Percentiles rank a stretch among this genome's conserved stretches.
Evolutionary conservation across 2,113 vertebrate species (phyloP).

Genomic region (Mixornis gularis): DNA sequence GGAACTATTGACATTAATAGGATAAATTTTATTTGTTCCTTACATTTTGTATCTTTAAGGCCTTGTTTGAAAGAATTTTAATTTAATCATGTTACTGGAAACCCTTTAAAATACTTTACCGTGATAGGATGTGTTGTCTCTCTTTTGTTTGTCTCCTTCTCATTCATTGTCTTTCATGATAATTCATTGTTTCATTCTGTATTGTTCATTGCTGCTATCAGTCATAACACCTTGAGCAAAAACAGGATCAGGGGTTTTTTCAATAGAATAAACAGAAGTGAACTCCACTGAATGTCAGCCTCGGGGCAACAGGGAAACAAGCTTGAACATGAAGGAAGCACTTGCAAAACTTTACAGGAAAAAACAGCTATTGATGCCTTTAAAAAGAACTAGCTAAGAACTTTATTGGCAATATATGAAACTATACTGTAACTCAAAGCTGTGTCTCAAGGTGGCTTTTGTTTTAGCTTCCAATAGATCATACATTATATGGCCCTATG

Average conservation of each 20-base stretch:
- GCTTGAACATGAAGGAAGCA: neutral
- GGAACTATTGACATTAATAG: neutral
- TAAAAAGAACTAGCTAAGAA: neutral
- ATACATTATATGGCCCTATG: neutral
- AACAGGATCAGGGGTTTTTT: neutral
- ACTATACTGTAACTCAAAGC: neutral
- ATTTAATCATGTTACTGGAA: neutral
- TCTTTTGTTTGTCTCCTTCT: neutral
- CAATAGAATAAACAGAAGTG: neutral
- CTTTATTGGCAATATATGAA: neutral
- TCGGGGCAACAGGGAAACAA: neutral
- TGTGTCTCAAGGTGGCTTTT: neutral
- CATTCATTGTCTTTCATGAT: neutral
- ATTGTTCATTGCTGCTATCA: neutral
- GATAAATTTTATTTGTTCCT: neutral
- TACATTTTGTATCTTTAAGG: neutral
- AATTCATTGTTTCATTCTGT: neutral
- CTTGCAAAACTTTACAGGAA: neutral
- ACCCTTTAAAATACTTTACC: neutral
- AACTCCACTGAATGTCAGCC: neutral
- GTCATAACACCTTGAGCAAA: neutral
- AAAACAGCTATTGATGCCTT: neutral
- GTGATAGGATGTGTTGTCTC: neutral
- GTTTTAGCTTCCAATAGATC: neutral
- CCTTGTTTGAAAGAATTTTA: neutral